These are phyloP conservation scores for Prosapia bicincta DNA, from an alignment of 2,888 invertebrate genomes.

Conservation along the genomic window DNA sequence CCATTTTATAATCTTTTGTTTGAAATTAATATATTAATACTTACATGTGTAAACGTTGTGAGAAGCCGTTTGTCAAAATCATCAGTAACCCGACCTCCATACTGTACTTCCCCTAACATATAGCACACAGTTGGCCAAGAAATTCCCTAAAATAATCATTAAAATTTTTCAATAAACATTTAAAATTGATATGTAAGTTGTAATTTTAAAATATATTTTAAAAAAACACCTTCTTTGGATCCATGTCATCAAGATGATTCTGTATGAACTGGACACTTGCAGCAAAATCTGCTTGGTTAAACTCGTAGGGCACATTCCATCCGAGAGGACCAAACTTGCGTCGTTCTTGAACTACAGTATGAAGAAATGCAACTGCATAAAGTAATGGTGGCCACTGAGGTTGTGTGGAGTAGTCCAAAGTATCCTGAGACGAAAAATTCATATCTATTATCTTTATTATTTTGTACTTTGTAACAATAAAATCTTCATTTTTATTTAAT, in stretches of 20 bases:
- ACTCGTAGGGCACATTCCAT: conserved; percentile 97
- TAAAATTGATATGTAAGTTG: neutral
- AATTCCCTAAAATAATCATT: conserved; percentile 60
- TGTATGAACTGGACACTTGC: conserved; percentile 95
- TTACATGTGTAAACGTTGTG: conserved; percentile 79
- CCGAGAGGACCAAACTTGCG: conserved; percentile 95
- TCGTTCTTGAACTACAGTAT: conserved; percentile 92
- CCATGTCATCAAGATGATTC: conserved; percentile 95
- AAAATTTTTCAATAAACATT: neutral
- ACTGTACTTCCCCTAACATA: conserved; percentile 90
- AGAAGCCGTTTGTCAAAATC: conserved; percentile 93
- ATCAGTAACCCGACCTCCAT: conserved; percentile 91
- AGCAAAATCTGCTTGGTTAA: conserved; percentile 94
- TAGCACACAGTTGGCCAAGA: conserved; percentile 97
- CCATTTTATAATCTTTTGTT: too few species aligned
- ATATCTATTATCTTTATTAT: too few species aligned
- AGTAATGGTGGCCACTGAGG: conserved; percentile 91
- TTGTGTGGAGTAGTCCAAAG: conserved; percentile 86
- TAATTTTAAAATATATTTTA: neutral
- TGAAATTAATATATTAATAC: too few species aligned
- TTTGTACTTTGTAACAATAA: too few species aligned
- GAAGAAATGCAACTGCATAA: conserved; percentile 91
- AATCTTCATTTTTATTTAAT: too few species aligned
- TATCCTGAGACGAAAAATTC: conserved; percentile 65
- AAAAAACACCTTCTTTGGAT: conserved; percentile 74